Evolutionary conservation across 2,113 vertebrate genomes (phyloP), one percentile per base, ranked within the genome.

Genomic region (Sisor rabdophorus): DNA sequence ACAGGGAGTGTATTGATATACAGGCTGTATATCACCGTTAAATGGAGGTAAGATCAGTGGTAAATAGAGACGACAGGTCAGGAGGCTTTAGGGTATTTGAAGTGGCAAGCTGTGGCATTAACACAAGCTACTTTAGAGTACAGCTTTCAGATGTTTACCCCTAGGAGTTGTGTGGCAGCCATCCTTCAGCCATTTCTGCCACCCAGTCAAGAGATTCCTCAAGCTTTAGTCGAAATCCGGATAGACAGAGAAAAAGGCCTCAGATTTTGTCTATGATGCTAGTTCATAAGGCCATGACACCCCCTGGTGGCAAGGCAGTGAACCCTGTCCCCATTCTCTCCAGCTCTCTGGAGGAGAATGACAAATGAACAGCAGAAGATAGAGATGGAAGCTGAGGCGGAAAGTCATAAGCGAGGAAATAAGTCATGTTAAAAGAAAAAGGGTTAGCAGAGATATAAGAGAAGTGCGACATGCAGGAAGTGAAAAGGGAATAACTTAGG

Each of bases 211-310:
- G 64, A 82, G 69, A 85, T 82, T 82, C 80, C 75, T 69, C 53
- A 26, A 73, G 76, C 50, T 28, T 40, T 24, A 63, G 55, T 40
- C 32, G 10, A 64, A 48, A 40, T 36, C 32, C 32, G 59, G 19
- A 67, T 16, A 58, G 32, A 55, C 36, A 63, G 47, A 78, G 13
- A 44, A 47, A 79, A n/a, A 52, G 71, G 53, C 40, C 22, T 58
- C 53, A 76, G 40, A 75, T 63, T 26, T 54, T 16, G 44, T 73
- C 74, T 55, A 64, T 48, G 26, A 52, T 58, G 50, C 72, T 71
- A 78, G 85, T 81, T 84, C 86, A 85, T 79, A 82, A 79, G 83
- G 83, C 76, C 84, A 84, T 82, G 64, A 85, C 84, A 84, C 86
- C 86, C 83, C 86, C 86, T 87, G 81, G 81, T 87, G 84, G 86